Evolutionary conservation across 1,140 invertebrate genomes (phyloP).

Genomic region (Venustaconcha ellipsiformis): DNA sequence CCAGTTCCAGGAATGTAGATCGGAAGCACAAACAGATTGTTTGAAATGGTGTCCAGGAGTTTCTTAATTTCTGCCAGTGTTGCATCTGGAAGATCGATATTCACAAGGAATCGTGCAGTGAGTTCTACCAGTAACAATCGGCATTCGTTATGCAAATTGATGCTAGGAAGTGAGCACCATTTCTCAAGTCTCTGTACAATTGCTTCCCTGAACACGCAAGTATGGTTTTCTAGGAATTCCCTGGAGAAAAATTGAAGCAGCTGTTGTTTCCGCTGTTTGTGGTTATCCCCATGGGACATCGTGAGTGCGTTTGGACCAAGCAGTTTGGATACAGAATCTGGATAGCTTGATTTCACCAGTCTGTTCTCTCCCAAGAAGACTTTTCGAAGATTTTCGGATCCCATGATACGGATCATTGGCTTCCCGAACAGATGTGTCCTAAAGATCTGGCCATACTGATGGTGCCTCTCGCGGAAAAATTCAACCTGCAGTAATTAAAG

Average conservation of each 20-base stretch:
- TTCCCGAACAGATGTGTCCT: conserved; percentile 53
- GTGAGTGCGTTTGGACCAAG: conserved; percentile 40
- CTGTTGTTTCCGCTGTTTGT: conserved; percentile 35
- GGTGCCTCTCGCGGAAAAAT: conserved; percentile 40
- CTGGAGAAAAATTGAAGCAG: conserved; percentile 46
- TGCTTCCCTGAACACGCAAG: conserved; percentile 28
- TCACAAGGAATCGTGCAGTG: conserved; percentile 43
- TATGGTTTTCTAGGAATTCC: conserved; percentile 43
- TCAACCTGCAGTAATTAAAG: conserved; percentile 22
- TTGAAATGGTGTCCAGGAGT: conserved; percentile 32
- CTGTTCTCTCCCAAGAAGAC: conserved; percentile 51
- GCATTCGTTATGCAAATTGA: conserved; percentile 42
- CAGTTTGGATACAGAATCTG: conserved; percentile 38
- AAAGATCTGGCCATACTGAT: conserved; percentile 47
- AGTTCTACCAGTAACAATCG: conserved; percentile 43
- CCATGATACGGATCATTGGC: conserved; percentile 49
- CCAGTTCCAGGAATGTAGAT: conserved; percentile 48
- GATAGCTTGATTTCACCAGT: conserved; percentile 50
- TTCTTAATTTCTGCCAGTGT: conserved; percentile 29
- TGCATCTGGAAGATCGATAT: conserved; percentile 31
- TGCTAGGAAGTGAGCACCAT: conserved; percentile 40
- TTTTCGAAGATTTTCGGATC: conserved; percentile 46
- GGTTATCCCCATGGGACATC: conserved; percentile 36
- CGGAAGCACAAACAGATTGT: conserved; percentile 52
- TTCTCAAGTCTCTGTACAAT: conserved; percentile 27